Base-by-base conservation (phyloP, 2,113 vertebrate genomes). In the Hepsetus odoe region DNA sequence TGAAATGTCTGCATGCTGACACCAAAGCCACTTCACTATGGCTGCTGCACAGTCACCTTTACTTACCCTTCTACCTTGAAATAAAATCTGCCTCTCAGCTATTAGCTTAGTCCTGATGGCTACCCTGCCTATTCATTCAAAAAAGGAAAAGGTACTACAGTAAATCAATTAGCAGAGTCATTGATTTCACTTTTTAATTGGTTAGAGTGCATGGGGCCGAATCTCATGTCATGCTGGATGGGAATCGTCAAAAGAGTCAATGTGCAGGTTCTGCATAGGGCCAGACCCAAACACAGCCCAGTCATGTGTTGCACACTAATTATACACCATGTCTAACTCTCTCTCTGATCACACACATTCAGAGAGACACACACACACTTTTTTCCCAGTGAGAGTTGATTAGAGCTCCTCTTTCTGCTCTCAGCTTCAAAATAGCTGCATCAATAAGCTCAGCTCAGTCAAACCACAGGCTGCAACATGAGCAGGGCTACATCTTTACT, bases 171-270 rank as follows among this genome's bases (percentile, higher is more conserved):
- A 90, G 11, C 80, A 85, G 84, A 87, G 93, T 89, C 92, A 77
- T 93, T 92, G 88, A 82, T 87, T 91, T 90, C 82, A 87, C 83
- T 83, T 91, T 91, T 93, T 93, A 96, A 96, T 95, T 93, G 94
- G 87, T 89, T 77, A 81, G 77, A 58, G 32, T 55, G 76, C 84
- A 74, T 62, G 72, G 20, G 84, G 80, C 91, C 66, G 12, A 83
- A 86, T 74, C 56, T 35, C 72, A 69, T 73, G 76, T 71, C 75
- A 79, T 24, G 26, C 80, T 72, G 81, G 74, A 82, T 6, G 40
- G 76, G 56, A 86, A 79, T 20, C 65, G 84, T 66, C n/a, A 77
- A 76, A 81, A 80, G 61, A 89, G 86, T 89, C 85, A 68, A 83
- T 90, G 81, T 42, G 24, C 72, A 80, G 78, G 77, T 77, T 82